A percentile compares a stretch with the other conserved stretches of the same genome.
These are phyloP conservation scores for Papilio demoleus DNA, from an alignment of 2,888 invertebrate species.

Conservation along the genomic window DNA sequence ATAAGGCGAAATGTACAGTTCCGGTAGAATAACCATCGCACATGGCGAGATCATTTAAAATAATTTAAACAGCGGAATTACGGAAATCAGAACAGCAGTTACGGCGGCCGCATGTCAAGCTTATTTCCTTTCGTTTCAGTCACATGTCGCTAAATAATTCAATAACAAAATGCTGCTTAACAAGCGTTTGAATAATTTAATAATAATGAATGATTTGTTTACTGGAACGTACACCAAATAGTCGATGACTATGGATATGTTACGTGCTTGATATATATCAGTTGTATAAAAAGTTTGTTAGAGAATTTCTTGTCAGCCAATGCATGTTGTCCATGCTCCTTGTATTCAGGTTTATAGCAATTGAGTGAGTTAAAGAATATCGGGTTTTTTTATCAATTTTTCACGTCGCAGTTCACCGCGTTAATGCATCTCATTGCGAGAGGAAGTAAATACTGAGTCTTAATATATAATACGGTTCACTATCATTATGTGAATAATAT, in stretches of 20 bases:
- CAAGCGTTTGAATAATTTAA: constrained; percentile 28
- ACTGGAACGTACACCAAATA: no score
- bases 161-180: constrained; percentile 38
- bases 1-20: background rate
- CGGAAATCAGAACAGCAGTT: constrained; percentile 38
- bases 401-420: background rate
- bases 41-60: constrained; percentile 23
- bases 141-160: constrained; percentile 55
- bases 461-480: background rate
- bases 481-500: constrained; percentile 30
- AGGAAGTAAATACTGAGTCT: background rate
- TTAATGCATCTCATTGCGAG: background rate
- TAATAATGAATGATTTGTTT: background rate
- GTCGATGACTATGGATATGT: no score
- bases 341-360: background rate
- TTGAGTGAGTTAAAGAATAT: background rate
- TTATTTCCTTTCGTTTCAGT: constrained; percentile 31
- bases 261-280: no score
- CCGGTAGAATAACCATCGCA: constrained; percentile 16
- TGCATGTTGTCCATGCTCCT: no score
- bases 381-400: background rate
- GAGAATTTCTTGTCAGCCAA: no score
- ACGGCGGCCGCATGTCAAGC: constrained; percentile 36
- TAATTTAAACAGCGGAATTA: constrained; percentile 38
- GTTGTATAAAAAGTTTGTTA: background rate